phyloP scores from a whole-genome alignment of 2,888 invertebrate genomes.

The Caenorhabditis doughertyi region DNA sequence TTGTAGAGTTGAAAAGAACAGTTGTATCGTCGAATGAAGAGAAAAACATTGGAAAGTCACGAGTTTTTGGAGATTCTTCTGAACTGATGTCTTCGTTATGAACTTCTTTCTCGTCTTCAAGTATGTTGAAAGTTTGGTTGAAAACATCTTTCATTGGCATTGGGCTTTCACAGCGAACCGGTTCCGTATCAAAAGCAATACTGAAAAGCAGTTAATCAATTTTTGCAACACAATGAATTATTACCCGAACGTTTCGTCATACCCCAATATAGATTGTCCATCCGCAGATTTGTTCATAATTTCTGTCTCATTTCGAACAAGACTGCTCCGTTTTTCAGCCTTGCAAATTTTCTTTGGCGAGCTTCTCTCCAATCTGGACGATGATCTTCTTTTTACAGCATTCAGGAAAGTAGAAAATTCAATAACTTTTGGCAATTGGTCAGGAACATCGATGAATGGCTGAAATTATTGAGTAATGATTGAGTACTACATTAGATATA shows the following conservation, averaged over 20 bases:
- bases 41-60: constrained; percentile 48
- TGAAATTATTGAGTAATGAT: constrained; percentile 1
- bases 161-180: constrained; percentile 11
- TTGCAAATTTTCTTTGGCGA: constrained; percentile 17
- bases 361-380: constrained; percentile 16
- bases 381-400: constrained; percentile 37
- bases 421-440: constrained; percentile 14
- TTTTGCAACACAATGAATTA: background rate
- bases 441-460: constrained; percentile 17
- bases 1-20: constrained; percentile 52
- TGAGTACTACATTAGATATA: too few relatives aligned
- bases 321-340: background rate
- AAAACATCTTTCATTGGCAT: background rate
- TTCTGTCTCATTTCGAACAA: constrained; percentile 42
- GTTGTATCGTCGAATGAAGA: constrained; percentile 53
- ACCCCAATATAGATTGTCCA: background rate
- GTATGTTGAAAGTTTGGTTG: constrained; percentile 6
- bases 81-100: background rate
- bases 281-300: constrained; percentile 36
- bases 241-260: constrained; percentile 25
- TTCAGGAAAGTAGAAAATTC: constrained; percentile 24
- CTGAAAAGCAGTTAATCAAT: background rate
- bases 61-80: background rate
- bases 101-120: background rate
- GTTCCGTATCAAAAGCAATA: background rate